Percentiles rank a stretch among this genome's conserved stretches.
Evolutionary conservation across 2,888 invertebrate genomes (phyloP).

Genomic region (Pristionchus japonicus): DNA sequence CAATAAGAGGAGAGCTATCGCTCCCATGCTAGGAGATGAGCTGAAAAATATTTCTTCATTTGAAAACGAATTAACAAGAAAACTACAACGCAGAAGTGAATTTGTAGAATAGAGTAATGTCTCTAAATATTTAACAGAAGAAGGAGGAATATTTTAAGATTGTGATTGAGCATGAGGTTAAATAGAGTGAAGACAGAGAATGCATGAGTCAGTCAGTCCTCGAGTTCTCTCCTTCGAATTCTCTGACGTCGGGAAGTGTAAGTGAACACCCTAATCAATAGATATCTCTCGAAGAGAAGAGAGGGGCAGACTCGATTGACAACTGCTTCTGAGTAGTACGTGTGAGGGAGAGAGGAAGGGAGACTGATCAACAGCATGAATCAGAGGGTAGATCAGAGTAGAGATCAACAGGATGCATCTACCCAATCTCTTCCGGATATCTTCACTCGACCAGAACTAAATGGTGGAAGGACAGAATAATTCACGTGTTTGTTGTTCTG

Average conservation of each 20-base stretch:
- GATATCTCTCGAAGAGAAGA: background rate
- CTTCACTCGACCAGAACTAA: constrained; percentile 2
- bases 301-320: constrained; percentile 1
- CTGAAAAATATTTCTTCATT: background rate
- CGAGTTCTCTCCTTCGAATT: background rate
- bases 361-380: constrained; percentile 18
- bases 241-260: background rate
- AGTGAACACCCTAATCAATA: constrained; percentile 24
- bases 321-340: constrained; percentile 8
- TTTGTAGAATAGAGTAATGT: background rate
- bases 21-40: background rate
- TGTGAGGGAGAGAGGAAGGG: background rate
- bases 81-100: background rate
- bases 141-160: background rate
- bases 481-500: background rate
- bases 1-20: background rate
- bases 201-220: background rate
- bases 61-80: background rate
- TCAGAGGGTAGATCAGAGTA: background rate
- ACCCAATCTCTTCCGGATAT: background rate
- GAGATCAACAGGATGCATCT: background rate
- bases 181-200: background rate
- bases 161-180: background rate
- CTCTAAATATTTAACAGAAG: background rate
- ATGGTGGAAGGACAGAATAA: constrained; percentile 15